A percentile compares a stretch with the other conserved stretches of the same genome.
phyloP scores from a whole-genome alignment of 2,888 invertebrate genomes.

The Microplitis deprimator region DNA sequence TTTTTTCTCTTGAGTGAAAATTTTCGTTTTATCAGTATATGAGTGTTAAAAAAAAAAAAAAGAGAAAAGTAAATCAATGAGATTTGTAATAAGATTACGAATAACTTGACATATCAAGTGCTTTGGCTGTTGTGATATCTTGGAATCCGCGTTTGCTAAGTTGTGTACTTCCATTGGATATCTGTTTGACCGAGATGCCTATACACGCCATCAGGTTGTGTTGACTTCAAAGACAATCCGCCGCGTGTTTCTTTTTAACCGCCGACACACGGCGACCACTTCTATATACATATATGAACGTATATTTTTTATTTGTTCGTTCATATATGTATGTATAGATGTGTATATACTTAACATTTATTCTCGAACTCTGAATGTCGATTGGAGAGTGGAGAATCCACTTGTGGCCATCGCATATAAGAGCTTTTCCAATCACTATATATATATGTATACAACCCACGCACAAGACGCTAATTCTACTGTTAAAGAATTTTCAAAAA shows the following conservation, averaged over 20 bases:
- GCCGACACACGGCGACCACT: slow-evolving; percentile 28
- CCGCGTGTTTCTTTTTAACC: slow-evolving; percentile 36
- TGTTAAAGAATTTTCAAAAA: neutral
- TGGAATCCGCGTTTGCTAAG: slow-evolving; percentile 45
- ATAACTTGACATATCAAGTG: slow-evolving; percentile 22
- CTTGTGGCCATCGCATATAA: slow-evolving; percentile 24
- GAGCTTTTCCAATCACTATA: slow-evolving; percentile 22
- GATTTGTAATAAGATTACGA: slow-evolving; percentile 25
- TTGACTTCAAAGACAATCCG: slow-evolving; percentile 44
- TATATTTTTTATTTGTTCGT: slow-evolving; percentile 26
- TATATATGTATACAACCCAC: slow-evolving; percentile 18
- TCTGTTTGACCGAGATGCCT: slow-evolving; percentile 55
- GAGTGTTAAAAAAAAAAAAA: neutral
- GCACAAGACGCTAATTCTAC: neutral
- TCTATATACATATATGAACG: slow-evolving; percentile 11
- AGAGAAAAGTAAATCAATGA: neutral
- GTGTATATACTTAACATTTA: neutral
- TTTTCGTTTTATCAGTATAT: neutral
- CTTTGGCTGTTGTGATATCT: slow-evolving; percentile 26
- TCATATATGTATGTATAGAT: slow-evolving; percentile 6
- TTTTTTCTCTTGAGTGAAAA: neutral
- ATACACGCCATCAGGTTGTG: slow-evolving; percentile 38
- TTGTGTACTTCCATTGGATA: slow-evolving; percentile 37
- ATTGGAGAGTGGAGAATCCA: slow-evolving; percentile 27
- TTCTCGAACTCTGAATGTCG: slow-evolving; percentile 22